Evolutionary conservation across 2,888 invertebrate genomes (phyloP).

Genomic region (Drosophila borealis): DNA sequence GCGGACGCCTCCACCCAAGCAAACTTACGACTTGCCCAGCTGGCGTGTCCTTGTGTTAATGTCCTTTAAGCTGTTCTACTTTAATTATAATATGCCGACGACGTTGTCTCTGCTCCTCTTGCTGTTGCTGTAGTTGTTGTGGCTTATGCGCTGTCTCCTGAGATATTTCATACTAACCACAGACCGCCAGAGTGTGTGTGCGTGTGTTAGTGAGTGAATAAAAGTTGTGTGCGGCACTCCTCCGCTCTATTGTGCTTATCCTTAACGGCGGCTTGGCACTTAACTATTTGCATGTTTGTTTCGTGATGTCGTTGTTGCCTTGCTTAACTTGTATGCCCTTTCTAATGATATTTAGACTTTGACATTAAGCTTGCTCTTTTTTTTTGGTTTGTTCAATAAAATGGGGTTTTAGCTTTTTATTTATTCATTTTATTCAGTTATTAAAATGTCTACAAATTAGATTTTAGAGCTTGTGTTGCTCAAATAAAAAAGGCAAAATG

Average conservation of each 20-base stretch:
- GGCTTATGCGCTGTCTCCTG: slow-evolving; percentile 74
- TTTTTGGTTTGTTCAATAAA: no score
- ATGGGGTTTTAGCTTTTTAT: not conserved
- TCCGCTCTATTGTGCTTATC: slow-evolving; percentile 63
- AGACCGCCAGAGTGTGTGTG: slow-evolving; percentile 11
- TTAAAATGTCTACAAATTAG: no score
- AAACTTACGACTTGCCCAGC: slow-evolving; percentile 44
- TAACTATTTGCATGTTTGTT: slow-evolving; percentile 80
- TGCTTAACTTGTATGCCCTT: slow-evolving; percentile 35
- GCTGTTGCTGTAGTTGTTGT: slow-evolving; percentile 24
- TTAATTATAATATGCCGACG: slow-evolving; percentile 76
- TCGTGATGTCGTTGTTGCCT: slow-evolving; percentile 43
- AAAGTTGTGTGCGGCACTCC: slow-evolving; percentile 60
- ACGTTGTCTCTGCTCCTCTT: slow-evolving; percentile 25
- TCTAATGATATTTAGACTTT: not conserved
- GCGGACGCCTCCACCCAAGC: slow-evolving; percentile 50
- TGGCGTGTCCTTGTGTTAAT: slow-evolving; percentile 54
- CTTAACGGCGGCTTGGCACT: slow-evolving; percentile 75
- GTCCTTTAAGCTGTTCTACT: slow-evolving; percentile 79
- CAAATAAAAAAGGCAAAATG: no score
- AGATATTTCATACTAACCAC: slow-evolving; percentile 67
- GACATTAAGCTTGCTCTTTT: not conserved
- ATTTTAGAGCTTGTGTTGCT: no score
- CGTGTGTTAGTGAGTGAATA: slow-evolving; percentile 15
- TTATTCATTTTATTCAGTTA: not conserved